A percentile compares a stretch with the other conserved stretches of the same genome.
Evolutionary conservation across 2,113 vertebrate genomes (phyloP).

Genomic region (Copsychus sechellarum): DNA sequence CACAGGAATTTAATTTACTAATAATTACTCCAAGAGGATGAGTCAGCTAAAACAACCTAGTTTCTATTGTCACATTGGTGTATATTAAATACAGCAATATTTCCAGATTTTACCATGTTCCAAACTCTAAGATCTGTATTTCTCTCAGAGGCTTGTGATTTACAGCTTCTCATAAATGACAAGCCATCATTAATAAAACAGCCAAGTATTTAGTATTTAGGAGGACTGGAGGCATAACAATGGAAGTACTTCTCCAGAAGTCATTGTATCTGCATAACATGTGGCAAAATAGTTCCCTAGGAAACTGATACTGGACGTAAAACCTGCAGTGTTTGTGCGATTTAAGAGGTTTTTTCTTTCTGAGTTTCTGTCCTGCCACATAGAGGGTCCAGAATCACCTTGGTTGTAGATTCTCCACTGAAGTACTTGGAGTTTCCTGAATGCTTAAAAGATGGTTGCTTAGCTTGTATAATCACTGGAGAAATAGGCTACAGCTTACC

Average conservation of each 20-base stretch:
- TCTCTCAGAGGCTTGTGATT: constrained; percentile 5
- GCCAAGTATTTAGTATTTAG: not conserved
- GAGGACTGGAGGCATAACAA: not conserved
- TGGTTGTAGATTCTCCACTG: not conserved
- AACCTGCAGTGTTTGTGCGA: not conserved
- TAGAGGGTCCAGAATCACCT: not conserved
- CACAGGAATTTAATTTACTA: not conserved
- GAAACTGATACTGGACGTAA: constrained; percentile 16
- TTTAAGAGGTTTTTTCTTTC: not conserved
- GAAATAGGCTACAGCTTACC: constrained; percentile 75
- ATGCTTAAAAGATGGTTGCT: not conserved
- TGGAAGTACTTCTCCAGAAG: constrained; percentile 3
- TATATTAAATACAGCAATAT: not conserved
- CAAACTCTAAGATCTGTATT: not conserved
- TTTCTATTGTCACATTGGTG: not conserved
- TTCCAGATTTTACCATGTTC: not conserved
- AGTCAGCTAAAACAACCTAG: not conserved
- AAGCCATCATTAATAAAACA: not conserved
- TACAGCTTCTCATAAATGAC: not conserved
- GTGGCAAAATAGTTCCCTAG: not conserved
- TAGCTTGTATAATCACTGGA: not conserved
- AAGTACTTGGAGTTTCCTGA: not conserved
- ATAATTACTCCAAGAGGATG: not conserved
- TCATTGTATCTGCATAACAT: not conserved
- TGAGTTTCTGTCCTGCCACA: not conserved